Evolutionary conservation across 2,113 vertebrate genomes (phyloP), one percentile per base, ranked within the genome.

Genomic region (Aegithalos caudatus): DNA sequence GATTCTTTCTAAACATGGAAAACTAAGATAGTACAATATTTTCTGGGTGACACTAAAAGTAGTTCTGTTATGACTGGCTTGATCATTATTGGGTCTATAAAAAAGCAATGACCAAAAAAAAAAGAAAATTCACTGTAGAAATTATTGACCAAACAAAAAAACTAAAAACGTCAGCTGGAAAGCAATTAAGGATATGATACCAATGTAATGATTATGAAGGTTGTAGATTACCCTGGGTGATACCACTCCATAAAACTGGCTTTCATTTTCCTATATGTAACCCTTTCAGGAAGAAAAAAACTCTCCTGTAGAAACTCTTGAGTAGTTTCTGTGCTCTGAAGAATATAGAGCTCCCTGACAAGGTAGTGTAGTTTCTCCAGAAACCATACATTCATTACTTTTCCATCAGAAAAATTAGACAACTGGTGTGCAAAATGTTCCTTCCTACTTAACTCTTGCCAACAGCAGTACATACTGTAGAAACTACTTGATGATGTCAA

Each of bases 401-500:
- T 81, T 82, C n/a, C 38, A 56, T 81, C 58, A 83, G 51, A 51
- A 66, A 37, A 72, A 10, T 88, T 79, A 81, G 28, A 44, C 25
- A 86, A 74, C 44, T 94, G 84, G 23, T 76, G 54, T 79, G 53
- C 28, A 89, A 50, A 94, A 81, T 69, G 28, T 81, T 91, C 48
- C 77, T 82, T 91, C 54, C 62, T 90, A 54, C 58, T 80, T 90
- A 80, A 88, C 54, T 47, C 58, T 54, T 83, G 71, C 74, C 58
- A 91, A 28, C 33, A 47, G 62, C 10, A 6, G 78, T 77, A 56
- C 33, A 67, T 62, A 47, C 29, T 86, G 51, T 50, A 87, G 81
- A 77, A 90, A 80, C 29, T 85, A 42, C 57, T 94, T 77, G 42
- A 82, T 88, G 87, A 85, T 92, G 89, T 87, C 70, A 92, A 93